Base-by-base conservation (phyloP, 53 echinoderm and acorn worm genomes). In the Crossaster papposus region DNA sequence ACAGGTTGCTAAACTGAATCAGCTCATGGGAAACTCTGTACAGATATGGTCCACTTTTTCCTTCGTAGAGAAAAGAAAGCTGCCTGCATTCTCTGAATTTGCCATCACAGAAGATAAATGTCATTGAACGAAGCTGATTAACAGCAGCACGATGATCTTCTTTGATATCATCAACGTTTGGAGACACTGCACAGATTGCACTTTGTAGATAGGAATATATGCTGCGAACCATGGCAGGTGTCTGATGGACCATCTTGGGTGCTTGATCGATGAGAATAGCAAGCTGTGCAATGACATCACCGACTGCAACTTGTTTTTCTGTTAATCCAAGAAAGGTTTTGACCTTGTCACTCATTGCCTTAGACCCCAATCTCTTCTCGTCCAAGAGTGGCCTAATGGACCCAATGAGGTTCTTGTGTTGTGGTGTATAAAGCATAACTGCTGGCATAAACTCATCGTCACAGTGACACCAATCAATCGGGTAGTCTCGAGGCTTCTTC, bases 221-320 rank as follows among this genome's bases (percentile, higher is more conserved):
- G 44, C 10, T 30, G 26, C 13, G n/a, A 8, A 72, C 86, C 75
- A 86, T 76, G 29, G 8, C 13, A 23, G 35, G 63, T 64, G 68
- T 65, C 36, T 82, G 70, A 10, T 65, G 82, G 62, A 17, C 26
- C n/a, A 2, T n/a, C n/a, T n/a, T 30, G 11, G 24, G 18, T 54
- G 58, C 55, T 13, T 1, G 13, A 34, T 79, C 8, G 7, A 83
- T 72, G 10, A 83, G 65, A 20, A 32, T 75, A 13, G 5, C 33
- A 51, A 91, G 91, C 53, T 91, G 91, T 32, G 65, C 13, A 2
- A 78, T 78, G 30, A 84, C 91, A 36, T 91, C 91, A 24, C 36
- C n/a, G 31, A 84, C 34, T 0, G 0, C 36, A 64, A 81, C 65
- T 28, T 26, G 20, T 34, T 75, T 77, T 9, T 38, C 88, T 51